Base-by-base conservation (phyloP, 2,797 vertebrate species). In the Hypotaenidia philippensis region DNA sequence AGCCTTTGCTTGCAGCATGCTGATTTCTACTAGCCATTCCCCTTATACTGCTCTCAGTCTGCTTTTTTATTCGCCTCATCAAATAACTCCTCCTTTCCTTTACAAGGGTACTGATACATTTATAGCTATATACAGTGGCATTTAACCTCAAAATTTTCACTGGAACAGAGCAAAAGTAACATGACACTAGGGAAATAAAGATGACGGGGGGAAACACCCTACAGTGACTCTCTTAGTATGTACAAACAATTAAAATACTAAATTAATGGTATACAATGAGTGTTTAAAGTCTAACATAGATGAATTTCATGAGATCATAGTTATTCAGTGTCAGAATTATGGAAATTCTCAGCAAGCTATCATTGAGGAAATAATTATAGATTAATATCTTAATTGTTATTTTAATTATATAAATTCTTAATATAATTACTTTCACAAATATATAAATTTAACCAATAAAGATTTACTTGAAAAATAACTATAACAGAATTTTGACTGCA, bases 401-500 rank as follows among this genome's bases (percentile, higher is more conserved):
- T 90, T 91, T 78, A 83, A 53, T 89, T 50, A 25, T 13, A 69
- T 49, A 45, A 19, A 32, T 44, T 55, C 27, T 70, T 55, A 38
- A 77, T 50, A 66, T 18, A 59, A 90, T 59, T 63, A 76, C 55
- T 32, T 59, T 63, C 53, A 55, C 7, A 38, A 1, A 56, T 5
- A 26, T 12, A 81, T 31, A 9, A 45, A 31, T 60, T 40, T 60
- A 75, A 77, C 66, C 49, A 74, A 64, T 56, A 83, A 23, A 17
- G 9, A 31, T 85, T 91, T 75, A 57, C 16, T 75, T 27, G 4
- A 31, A 86, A 83, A 68, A 57, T 2, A 0, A 2, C 27, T 13
- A 78, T 86, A 90, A 91, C 61, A 52, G 69, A 93, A 80, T 47
- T 86, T 15, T 36, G 45, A 44, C 38, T 23, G 19, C 93, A 85